phyloP scores from a whole-genome alignment of 2,797 vertebrate genomes.

The Manis pentadactyla region DNA sequence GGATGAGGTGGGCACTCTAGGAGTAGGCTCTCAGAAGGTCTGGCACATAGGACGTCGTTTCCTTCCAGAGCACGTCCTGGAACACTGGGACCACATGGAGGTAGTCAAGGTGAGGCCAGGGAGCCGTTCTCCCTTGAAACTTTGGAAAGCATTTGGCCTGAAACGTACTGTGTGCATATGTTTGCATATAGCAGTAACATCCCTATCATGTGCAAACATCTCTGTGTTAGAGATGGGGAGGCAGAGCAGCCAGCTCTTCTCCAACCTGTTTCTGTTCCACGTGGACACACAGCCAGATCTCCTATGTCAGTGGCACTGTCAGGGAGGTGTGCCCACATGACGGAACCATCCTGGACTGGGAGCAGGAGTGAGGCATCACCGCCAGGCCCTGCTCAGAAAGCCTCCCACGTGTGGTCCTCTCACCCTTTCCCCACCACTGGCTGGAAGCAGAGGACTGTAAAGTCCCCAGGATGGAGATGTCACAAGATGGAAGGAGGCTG shows the following conservation, averaged over 20 bases:
- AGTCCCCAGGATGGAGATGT: neutral
- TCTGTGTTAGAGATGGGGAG: neutral
- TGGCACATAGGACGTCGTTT: neutral
- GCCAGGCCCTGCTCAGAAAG: neutral
- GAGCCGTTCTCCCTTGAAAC: neutral
- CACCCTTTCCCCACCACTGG: neutral
- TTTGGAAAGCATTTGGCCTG: neutral
- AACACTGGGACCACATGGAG: neutral
- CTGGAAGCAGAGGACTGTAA: neutral
- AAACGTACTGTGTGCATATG: too few relatives aligned
- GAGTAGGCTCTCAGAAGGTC: rapidly evolving
- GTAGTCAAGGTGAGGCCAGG: neutral
- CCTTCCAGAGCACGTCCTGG: neutral
- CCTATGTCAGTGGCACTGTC: rapidly evolving
- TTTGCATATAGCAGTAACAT: neutral
- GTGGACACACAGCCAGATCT: neutral
- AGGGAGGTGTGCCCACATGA: neutral
- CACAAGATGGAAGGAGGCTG: neutral
- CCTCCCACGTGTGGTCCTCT: neutral
- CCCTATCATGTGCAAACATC: neutral
- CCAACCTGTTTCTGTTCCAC: neutral
- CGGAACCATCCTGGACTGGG: rapidly evolving
- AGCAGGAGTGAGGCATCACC: neutral
- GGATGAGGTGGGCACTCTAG: rapidly evolving
- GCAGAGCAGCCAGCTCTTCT: neutral